phyloP scores from a whole-genome alignment of 2,797 vertebrate genomes.

The Furcifer pardalis region DNA sequence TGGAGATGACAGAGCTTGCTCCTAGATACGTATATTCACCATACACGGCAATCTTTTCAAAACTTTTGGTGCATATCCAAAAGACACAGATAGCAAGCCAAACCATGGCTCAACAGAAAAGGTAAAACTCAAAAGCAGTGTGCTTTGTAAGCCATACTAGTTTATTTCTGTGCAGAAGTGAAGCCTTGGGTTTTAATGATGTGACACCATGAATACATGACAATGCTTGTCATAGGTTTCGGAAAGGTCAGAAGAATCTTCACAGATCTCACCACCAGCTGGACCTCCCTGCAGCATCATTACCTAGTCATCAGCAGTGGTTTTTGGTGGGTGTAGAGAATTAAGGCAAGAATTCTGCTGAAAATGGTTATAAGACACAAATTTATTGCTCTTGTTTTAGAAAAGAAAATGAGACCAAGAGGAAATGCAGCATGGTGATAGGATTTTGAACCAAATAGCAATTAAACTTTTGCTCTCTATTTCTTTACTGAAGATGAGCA shows the following conservation, averaged over 20 bases:
- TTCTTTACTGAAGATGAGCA: not conserved
- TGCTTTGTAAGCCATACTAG: not conserved
- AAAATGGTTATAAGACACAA: not conserved
- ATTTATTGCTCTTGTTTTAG: not conserved
- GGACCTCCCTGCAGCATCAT: not conserved
- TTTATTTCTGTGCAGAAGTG: not conserved
- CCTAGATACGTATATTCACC: not conserved
- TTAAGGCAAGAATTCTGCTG: not conserved
- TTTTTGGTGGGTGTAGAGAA: not conserved
- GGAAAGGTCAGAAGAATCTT: not conserved
- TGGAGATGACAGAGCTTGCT: not conserved
- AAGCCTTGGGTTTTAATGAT: not conserved
- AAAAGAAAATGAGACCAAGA: not conserved
- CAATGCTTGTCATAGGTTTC: too few species aligned
- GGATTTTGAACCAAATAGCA: not conserved
- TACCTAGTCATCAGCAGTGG: not conserved
- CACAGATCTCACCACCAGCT: not conserved
- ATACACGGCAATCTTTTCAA: not conserved
- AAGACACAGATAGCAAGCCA: not conserved
- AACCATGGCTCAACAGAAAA: not conserved
- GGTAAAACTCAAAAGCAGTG: not conserved
- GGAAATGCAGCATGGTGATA: not conserved
- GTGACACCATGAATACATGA: not conserved
- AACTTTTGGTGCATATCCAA: not conserved
- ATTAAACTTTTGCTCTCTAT: not conserved